Evolutionary conservation across 1,140 invertebrate species (phyloP), one percentile per base, ranked within the genome.

Genomic region (Drosophila sturtevanti): DNA sequence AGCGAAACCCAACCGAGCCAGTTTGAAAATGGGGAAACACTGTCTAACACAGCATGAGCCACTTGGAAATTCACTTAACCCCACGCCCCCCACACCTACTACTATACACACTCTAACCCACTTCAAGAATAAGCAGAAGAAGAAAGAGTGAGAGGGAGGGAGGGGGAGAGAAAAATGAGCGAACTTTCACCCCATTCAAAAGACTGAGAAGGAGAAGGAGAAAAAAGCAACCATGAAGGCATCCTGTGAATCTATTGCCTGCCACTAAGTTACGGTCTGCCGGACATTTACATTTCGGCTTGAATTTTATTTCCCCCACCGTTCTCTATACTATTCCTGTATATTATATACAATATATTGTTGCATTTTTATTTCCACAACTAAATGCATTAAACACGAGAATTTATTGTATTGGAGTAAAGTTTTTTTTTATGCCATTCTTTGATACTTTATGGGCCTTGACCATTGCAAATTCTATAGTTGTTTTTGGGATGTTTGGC

Each of bases 211-310:
- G 37, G 2, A 27, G 58, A 37, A 34, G 63, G 51, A 62, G 52
- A 56, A 18, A 56, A 18, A 48, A 61, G 67, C 71, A 73, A 44
- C 41, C 41, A 48, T 21, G 67, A 75, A 61, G 70, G 70, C 70
- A 67, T 68, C 60, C 63, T 77, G 71, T 62, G 68, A 89, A 89
- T 89, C 84, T 89, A 89, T 89, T 84, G 85, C 84, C 85, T 89
- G 85, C 84, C 84, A 89, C 84, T 87, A 87, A 89, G 84, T 84
- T 89, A 87, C 85, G 84, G 85, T 89, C 84, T 84, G 84, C 85
- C 84, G 85, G 82, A 89, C 84, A 89, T 89, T 89, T 89, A 89
- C 84, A 89, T 89, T 89, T 89, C 69, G 85, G 69, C 72, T 77
- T 76, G 63, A 63, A 77, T 77, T 77, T 77, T 64, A 63, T 68